A percentile compares a stretch with the other conserved stretches of the same genome.
These are phyloP conservation scores for Pangasius krempfi DNA, from an alignment of 2,797 vertebrate genomes.

Conservation along the genomic window DNA sequence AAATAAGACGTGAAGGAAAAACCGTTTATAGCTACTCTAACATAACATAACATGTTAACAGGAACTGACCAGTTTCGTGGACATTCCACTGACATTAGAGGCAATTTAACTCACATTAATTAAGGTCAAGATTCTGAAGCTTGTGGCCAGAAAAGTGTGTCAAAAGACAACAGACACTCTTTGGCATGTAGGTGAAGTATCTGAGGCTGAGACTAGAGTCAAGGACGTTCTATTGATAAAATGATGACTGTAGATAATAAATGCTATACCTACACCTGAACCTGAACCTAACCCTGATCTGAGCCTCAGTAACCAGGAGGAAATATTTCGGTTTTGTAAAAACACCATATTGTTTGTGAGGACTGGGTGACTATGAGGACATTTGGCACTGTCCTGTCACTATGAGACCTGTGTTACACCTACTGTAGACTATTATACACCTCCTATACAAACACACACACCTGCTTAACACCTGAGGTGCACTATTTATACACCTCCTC, in stretches of 20 bases:
- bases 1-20: background rate
- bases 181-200: too few relatives aligned
- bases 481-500: constrained; percentile 3
- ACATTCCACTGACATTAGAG: background rate
- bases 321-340: background rate
- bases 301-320: background rate
- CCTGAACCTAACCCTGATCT: background rate
- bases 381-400: background rate
- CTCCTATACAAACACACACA: background rate
- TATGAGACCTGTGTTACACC: background rate
- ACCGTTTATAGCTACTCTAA: background rate
- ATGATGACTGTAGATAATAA: background rate
- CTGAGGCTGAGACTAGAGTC: background rate
- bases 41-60: background rate
- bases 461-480: background rate
- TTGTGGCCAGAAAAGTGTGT: background rate
- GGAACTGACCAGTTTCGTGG: background rate
- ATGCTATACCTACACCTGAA: background rate
- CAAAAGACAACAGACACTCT: background rate
- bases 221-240: background rate
- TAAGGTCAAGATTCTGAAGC: background rate
- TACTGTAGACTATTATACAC: background rate
- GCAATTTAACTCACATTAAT: background rate
- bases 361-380: background rate
- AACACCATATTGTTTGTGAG: background rate